Base-by-base conservation (phyloP, 2,113 vertebrate species). In the Myrmecophaga tridactyla region DNA sequence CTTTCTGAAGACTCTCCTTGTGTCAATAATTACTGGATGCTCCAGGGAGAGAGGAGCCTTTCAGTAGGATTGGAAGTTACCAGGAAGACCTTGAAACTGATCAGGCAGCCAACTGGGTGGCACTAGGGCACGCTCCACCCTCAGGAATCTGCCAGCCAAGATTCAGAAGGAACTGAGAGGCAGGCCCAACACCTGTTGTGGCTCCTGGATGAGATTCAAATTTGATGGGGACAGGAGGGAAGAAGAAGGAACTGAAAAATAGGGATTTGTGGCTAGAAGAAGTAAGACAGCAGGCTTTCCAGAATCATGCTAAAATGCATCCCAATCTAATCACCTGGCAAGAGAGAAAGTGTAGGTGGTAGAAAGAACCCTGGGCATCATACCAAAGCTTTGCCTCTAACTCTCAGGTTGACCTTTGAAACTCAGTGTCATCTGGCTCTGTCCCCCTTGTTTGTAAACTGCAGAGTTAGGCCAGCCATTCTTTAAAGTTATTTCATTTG, bases 111-210 rank as follows among this genome's bases (percentile, higher is more conserved):
- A 72, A 48, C 9, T 31, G 25, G n/a, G 25, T 78, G 73, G 80
- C 67, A 78, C 72, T 62, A 65, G 91, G 78, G 60, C 72, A 82
- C 11, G 67, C 67, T 63, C 92, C 88, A 89, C 88, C 90, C 94
- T 41, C 31, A 53, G 48, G 12, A 41, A 29, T 7, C 39, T 65
- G 85, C n/a, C 76, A 69, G 92, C 90, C 88, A 96, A 94, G 91
- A 92, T 29, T 56, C 43, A 75, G 43, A 70, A 93, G 94, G 83
- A 93, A 29, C 84, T 87, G 83, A 93, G 86, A 80, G 31, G 83
- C 86, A 93, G 78, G 48, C 84, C 53, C 25, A 96, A 90, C 96
- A 97, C 95, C 97, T 97, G 97, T 94, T 93, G 65, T 77, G 56
- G 43, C 63, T 94, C 82, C 84, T 97, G 97, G 97, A 90, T 92